These are phyloP conservation scores for Oxygymnocypris stewartii DNA, from an alignment of 2,113 vertebrate species.

Conservation along the genomic window DNA sequence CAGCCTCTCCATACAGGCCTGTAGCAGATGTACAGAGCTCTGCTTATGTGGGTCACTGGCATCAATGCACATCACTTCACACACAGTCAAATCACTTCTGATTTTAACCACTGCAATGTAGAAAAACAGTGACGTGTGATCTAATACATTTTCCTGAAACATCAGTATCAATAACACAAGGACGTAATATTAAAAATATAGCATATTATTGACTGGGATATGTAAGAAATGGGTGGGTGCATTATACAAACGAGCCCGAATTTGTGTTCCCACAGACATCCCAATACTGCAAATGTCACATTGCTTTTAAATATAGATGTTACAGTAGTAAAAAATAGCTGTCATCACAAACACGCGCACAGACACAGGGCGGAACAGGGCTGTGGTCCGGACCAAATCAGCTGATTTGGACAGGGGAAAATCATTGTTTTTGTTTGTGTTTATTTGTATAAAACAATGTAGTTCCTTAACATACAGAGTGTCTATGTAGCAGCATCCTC, in stretches of 20 bases:
- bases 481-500: neutral
- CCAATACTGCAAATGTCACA: neutral
- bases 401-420: conserved; percentile 6
- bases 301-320: neutral
- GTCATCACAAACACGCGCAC: conserved; percentile 4
- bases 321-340: conserved; percentile 12
- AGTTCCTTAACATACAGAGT: neutral
- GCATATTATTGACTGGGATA: neutral
- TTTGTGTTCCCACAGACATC: neutral
- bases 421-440: neutral
- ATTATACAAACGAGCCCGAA: neutral
- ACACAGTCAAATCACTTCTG: neutral
- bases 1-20: conserved; percentile 37
- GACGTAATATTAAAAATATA: neutral
- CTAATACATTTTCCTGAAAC: neutral
- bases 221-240: neutral
- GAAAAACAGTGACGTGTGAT: neutral
- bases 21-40: conserved; percentile 22
- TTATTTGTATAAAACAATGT: neutral
- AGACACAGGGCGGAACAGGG: conserved; percentile 29
- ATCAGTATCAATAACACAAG: neutral
- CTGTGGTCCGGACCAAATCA: conserved; percentile 37
- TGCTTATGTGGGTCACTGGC: conserved; percentile 45
- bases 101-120: conserved; percentile 7
- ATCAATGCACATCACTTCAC: conserved; percentile 15